Evolutionary conservation across 2,888 invertebrate genomes (phyloP), one percentile per base, ranked within the genome.

Genomic region (Mactromeris polynyma): DNA sequence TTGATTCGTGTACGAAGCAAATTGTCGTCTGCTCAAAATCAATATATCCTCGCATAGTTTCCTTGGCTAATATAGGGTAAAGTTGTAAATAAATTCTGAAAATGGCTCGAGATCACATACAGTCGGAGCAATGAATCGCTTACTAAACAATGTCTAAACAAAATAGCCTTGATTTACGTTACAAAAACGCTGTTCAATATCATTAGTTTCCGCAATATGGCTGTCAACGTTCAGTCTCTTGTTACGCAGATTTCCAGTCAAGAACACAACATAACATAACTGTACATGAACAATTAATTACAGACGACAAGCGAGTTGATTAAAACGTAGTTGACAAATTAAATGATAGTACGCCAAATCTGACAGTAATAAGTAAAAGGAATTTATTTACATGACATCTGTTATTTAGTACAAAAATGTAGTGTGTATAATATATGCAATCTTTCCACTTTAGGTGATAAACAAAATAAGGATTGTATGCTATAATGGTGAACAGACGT

Each of bases 1-100:
- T 90, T 78, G 90, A 90, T 90, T 84, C 73, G 78, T 83, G 88
- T 83, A 88, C 90, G 84, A 86, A 90, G 90, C 88, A 88, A 88
- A 86, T 81, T 88, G 88, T 86, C 90, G 85, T 84, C 51, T 78
- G 84, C 36, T 51, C 26, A 77, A 51, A 80, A 84, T 88, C 86
- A 36, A 87, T 87, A 82, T 78, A 40, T 82, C 73, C 82, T 77
- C 82, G 33, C 79, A 42, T 73, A 73, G 73, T 73, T 73, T 73
- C 36, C 33, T 73, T 33, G 73, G 73, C 73, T 73, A 73, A 73
- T 73, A 73, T 73, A 73, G 73, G 33, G 73, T 73, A 73, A 64
- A 64, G 58, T 64, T 64, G 58, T 64, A 64, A 64, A 64, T 26
- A 64, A 6, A 64, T 64, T 64, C 58, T n/a, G 46, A 46, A 14